Evolutionary conservation across 1,140 invertebrate genomes (phyloP), one percentile per base, ranked within the genome.

Genomic region (Drosophila nasuta): DNA sequence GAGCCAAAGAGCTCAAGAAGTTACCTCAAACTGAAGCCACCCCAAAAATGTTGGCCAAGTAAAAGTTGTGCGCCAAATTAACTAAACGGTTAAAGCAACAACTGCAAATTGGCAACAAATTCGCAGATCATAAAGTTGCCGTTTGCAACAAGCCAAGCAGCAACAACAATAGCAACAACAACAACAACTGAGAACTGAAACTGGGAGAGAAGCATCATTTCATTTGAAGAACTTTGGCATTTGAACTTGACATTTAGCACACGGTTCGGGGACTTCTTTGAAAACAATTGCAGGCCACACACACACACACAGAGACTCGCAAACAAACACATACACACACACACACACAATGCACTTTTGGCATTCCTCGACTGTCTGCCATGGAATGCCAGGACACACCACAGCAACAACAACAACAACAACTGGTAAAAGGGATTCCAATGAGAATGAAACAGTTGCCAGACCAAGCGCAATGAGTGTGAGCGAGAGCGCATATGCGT

Each of bases 211-310:
- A 87, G 83, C 83, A 89, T 87, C 85, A 89, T 86, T 83, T 83
- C 72, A 81, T 89, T 89, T 89, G 78, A 89, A 83, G 86, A 89
- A 89, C 85, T 89, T 89, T 89, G 86, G 77, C 85, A 89, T 89
- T 89, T 89, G 85, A 89, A 89, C 85, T 89, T 89, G 85, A 89
- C 85, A 89, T 89, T 89, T 89, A 89, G 81, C 85, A 89, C 86
- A 89, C 83, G 83, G 85, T 85, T 89, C 83, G 80, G 85, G 80
- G 83, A 88, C 83, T 87, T 88, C 83, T 83, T 87, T 89, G 81
- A 89, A 89, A 89, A 89, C 85, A 89, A 89, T 89, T 85, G 81
- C 85, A 85, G 75, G 75, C 43, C 85, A 81, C 51, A 71, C 46
- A 69, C 52, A 33, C 58, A 78, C 48, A 66, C 20, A 59, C 38